Base-by-base conservation (phyloP, 2,888 invertebrate genomes). In the Sceliomorpha sp. region DNA sequence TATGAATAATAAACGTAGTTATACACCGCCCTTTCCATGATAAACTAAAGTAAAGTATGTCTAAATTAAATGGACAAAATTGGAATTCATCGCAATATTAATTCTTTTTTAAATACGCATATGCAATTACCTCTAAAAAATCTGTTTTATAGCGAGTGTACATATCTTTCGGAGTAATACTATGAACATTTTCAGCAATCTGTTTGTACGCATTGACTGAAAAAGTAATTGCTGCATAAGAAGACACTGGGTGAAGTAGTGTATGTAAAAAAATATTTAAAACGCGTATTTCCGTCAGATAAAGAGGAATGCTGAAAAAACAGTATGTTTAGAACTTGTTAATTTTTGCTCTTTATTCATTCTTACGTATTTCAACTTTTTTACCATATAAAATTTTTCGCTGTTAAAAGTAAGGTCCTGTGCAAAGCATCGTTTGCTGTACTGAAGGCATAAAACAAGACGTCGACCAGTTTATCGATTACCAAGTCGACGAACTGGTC, bases 61-160 rank as follows among this genome's bases (percentile, higher is more conserved):
- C 13, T 27, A 50, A 36, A 50, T 31, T 53, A 20, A 32, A 48
- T n/a, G n/a, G n/a, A n/a, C n/a, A n/a, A n/a, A n/a, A n/a, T n/a
- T n/a, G n/a, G n/a, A n/a, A n/a, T n/a, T n/a, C n/a, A n/a, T n/a
- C n/a, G n/a, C 44, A n/a, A 9, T 40, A 32, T 47, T 36, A 15
- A 29, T 32, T 12, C 37, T 5, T 34, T 7, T 34, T 9, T 24
- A 9, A 39, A 10, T 39, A 39, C 17, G 10, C 9, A 24, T 17
- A n/a, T 24, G 13, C 3, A 17, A 17, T 14, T 80, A 88, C 87
- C 72, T 86, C 79, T 5, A 88, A 75, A 55, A 89, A 90, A 79
- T 92, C 91, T 69, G 91, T 91, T 78, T 92, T 92, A 78, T 92
- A 92, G 78, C 91, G 89, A 45, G 90, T 90, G 74, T 92, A 94